A percentile compares a stretch with the other conserved stretches of the same genome.
phyloP scores from a whole-genome alignment of 2,888 invertebrate species.

The Sphecodes monilicornis region DNA sequence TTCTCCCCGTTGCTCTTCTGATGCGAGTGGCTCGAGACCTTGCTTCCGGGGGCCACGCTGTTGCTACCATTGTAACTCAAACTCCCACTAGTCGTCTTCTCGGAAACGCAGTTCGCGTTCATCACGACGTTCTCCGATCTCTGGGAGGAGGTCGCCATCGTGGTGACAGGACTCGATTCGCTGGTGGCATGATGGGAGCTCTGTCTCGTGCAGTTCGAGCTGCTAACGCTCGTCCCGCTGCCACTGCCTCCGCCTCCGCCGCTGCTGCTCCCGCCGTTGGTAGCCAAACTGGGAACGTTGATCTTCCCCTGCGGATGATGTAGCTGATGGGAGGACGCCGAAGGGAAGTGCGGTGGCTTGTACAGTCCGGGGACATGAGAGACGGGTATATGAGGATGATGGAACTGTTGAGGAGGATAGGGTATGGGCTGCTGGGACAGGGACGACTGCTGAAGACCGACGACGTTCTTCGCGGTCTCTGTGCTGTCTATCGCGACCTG shows the following conservation, averaged over 20 bases:
- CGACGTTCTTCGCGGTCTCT: conserved; percentile 59
- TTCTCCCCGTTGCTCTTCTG: conserved; percentile 64
- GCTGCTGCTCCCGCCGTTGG: conserved; percentile 6
- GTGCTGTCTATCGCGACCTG: conserved; percentile 58
- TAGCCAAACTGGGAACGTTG: conserved; percentile 52
- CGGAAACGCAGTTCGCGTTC: conserved; percentile 56
- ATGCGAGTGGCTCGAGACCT: conserved; percentile 57
- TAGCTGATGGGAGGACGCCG: conserved; percentile 65
- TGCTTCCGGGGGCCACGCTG: conserved; percentile 52
- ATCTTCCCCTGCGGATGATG: conserved; percentile 63
- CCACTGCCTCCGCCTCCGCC: conserved; percentile 52
- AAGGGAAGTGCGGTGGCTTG: conserved; percentile 76
- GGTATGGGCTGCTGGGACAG: conserved; percentile 64
- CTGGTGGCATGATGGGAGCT: conserved; percentile 50
- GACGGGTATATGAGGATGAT: conserved; percentile 78
- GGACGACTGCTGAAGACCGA: conserved; percentile 62
- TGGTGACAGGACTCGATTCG: conserved; percentile 48
- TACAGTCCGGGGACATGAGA: conserved; percentile 77
- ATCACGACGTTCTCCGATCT: conserved; percentile 57
- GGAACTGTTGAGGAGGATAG: conserved; percentile 75
- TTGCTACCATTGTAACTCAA: conserved; percentile 67
- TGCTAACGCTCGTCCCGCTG: conserved; percentile 23
- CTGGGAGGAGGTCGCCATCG: conserved; percentile 33
- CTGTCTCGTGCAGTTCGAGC: conserved; percentile 56
- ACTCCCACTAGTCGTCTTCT: conserved; percentile 62